Conservation (phyloP, 64 coral and sea anemone genomes). For the Dendronephthya gigantea region DNA sequence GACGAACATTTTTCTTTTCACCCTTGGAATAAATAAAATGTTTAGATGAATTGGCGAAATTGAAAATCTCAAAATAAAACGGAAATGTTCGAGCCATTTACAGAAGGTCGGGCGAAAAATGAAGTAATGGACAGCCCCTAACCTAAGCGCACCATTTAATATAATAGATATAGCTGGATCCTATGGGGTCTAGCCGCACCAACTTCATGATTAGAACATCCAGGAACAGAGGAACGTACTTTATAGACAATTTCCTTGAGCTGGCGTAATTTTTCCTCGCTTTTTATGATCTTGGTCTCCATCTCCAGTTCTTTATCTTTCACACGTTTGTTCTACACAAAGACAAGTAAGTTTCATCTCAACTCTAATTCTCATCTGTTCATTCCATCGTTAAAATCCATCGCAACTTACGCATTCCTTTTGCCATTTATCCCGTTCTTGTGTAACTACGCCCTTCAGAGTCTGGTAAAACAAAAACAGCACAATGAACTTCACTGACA, state of each 20-base stretch:
- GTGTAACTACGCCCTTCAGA: constrained; percentile 77
- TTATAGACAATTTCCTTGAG: constrained; percentile 76
- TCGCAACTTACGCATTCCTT: constrained; percentile 67
- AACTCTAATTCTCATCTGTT: too few relatives aligned
- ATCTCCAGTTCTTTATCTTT: constrained; percentile 94
- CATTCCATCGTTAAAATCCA: background rate
- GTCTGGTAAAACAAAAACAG: constrained; percentile 26
- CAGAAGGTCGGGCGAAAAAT: too few relatives aligned
- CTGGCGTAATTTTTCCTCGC: constrained; percentile 80
- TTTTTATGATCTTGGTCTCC: constrained; percentile 85
- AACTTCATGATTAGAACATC: background rate
- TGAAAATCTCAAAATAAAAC: background rate
- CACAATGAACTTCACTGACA: background rate
- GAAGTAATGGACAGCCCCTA: too few relatives aligned
- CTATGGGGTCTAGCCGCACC: too few relatives aligned
- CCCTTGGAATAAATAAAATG: constrained; percentile 36
- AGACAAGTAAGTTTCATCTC: background rate
- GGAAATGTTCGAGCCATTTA: background rate
- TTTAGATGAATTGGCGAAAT: too few relatives aligned
- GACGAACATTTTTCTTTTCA: constrained; percentile 49
- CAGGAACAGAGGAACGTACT: background rate
- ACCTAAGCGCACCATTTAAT: background rate
- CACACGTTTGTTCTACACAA: constrained; percentile 69
- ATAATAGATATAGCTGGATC: too few relatives aligned
- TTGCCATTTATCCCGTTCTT: constrained; percentile 97